Conservation (phyloP, 2,888 invertebrate genomes). For the Nomada ferruginata region DNA sequence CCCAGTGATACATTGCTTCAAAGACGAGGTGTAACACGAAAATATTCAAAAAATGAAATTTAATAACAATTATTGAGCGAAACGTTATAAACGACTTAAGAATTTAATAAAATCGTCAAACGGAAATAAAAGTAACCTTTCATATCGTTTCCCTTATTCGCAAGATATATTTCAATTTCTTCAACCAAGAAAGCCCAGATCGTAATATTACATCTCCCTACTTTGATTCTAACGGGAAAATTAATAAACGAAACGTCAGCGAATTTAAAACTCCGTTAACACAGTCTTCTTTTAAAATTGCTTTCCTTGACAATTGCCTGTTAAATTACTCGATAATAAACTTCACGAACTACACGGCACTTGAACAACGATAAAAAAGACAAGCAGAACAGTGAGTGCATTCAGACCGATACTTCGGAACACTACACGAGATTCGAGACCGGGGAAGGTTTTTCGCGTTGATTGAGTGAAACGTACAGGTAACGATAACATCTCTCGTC, state of each 20-base stretch:
- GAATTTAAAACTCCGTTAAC: neutral
- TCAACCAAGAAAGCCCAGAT: neutral
- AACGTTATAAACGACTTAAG: neutral
- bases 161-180: too few species aligned
- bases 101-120: too few species aligned
- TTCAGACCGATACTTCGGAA: neutral
- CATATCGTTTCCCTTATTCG: too few species aligned
- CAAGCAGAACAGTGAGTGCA: neutral
- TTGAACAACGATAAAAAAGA: neutral
- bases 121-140: too few species aligned
- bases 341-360: neutral
- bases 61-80: too few species aligned
- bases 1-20: too few species aligned
- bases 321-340: neutral
- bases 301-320: neutral
- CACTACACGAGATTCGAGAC: neutral
- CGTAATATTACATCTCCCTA: neutral
- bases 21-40: too few species aligned
- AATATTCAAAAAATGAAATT: too few species aligned
- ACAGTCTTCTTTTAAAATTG: neutral
- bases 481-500: neutral
- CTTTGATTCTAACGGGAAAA: neutral
- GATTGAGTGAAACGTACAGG: neutral
- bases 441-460: neutral
- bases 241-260: too few species aligned